Conservation (phyloP, 2,797 vertebrate genomes). For the Hydrocynus forskahlii region DNA sequence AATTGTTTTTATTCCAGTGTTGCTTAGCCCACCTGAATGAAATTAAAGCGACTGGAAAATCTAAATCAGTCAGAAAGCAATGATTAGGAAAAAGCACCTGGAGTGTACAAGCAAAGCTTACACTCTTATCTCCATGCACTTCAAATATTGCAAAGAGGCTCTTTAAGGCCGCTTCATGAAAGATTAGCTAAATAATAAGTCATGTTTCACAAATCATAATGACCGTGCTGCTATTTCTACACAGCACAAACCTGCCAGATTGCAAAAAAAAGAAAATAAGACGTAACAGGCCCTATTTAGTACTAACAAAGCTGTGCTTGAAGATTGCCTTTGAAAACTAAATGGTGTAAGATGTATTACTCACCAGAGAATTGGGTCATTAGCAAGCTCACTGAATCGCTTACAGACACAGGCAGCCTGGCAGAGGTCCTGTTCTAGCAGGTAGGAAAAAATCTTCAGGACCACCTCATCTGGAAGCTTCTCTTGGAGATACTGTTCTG, state of each 20-base stretch:
- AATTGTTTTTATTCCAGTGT: background rate
- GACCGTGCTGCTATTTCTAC: background rate
- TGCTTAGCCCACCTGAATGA: background rate
- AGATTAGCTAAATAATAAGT: background rate
- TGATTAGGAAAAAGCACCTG: background rate
- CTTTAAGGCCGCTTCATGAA: background rate
- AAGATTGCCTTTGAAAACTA: background rate
- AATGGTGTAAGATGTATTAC: conserved; percentile 47
- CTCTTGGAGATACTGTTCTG: conserved; percentile 98
- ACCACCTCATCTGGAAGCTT: conserved; percentile 99
- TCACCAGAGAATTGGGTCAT: conserved; percentile 99
- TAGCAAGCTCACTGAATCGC: conserved; percentile 98
- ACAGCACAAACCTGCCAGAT: too few relatives aligned
- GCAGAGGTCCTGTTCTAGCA: conserved; percentile 97
- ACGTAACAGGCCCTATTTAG: background rate
- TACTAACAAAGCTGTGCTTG: background rate
- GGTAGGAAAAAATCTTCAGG: conserved; percentile 98
- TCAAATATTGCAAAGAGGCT: background rate
- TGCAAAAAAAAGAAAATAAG: background rate
- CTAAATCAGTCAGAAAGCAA: background rate
- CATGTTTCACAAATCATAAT: background rate
- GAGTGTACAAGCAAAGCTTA: background rate
- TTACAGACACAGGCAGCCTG: conserved; percentile 98
- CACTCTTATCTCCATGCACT: background rate
- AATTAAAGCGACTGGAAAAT: background rate